Evolutionary conservation across 1,140 invertebrate genomes (phyloP).

Genomic region (Lordiphosa stackelbergi): DNA sequence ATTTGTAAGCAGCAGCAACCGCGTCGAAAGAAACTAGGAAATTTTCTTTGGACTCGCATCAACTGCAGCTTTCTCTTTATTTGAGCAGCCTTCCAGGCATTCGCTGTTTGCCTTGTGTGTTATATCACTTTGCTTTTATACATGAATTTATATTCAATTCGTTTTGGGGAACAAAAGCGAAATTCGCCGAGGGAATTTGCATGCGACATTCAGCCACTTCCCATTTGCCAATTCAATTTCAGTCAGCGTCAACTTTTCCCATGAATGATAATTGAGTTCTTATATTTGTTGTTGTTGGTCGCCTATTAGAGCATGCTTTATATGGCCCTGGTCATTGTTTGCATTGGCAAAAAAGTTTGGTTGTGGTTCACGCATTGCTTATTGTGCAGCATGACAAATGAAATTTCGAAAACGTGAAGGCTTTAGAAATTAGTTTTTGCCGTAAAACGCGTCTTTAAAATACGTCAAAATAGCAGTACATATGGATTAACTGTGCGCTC

Average conservation of each 20-base stretch:
- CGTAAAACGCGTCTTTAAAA: slow-evolving; percentile 26
- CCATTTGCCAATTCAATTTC: slow-evolving; percentile 45
- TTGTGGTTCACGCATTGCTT: slow-evolving; percentile 11
- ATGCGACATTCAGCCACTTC: slow-evolving; percentile 26
- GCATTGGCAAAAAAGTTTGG: slow-evolving; percentile 12
- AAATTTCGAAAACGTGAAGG: slow-evolving; percentile 29
- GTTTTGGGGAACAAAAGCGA: slow-evolving; percentile 39
- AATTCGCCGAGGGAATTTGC: slow-evolving; percentile 39
- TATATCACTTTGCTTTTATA: slow-evolving; percentile 52
- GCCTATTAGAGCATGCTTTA: slow-evolving; percentile 42
- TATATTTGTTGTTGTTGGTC: slow-evolving; percentile 26
- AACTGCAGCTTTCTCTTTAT: slow-evolving; percentile 26
- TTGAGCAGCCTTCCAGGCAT: neutral
- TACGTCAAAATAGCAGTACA: neutral
- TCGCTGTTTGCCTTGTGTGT: slow-evolving; percentile 13
- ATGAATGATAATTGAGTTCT: slow-evolving; percentile 70
- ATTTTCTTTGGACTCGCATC: slow-evolving; percentile 8
- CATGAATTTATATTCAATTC: slow-evolving; percentile 70
- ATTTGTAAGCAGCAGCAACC: slow-evolving; percentile 43
- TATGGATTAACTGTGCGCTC: neutral
- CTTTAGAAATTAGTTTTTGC: slow-evolving; percentile 40
- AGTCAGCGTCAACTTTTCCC: slow-evolving; percentile 45
- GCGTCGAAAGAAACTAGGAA: slow-evolving; percentile 19
- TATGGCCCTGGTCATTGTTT: slow-evolving; percentile 30
- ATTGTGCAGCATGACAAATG: slow-evolving; percentile 30